A percentile compares a stretch with the other conserved stretches of the same genome.
phyloP scores from a whole-genome alignment of 2,113 vertebrate genomes.

The Hippocampus zosterae region DNA sequence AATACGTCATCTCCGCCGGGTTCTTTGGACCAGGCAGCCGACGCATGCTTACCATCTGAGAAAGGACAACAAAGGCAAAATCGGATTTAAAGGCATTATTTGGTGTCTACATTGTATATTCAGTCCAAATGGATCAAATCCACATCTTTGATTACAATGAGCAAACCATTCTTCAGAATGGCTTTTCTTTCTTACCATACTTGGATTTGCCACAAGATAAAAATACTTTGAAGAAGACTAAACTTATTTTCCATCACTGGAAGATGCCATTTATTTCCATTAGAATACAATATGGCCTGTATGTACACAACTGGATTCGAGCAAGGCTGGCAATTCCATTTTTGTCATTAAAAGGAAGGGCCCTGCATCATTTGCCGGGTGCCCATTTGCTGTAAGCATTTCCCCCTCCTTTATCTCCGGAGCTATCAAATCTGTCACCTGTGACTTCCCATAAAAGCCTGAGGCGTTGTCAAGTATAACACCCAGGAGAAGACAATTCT shows the following conservation, averaged over 20 bases:
- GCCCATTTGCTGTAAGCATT: background rate
- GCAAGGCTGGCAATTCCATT: background rate
- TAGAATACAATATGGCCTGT: background rate
- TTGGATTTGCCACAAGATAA: background rate
- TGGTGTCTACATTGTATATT: background rate
- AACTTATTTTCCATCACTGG: background rate
- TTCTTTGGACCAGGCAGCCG: conserved; percentile 90
- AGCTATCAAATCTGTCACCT: conserved; percentile 38
- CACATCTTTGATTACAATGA: conserved; percentile 12
- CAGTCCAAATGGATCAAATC: background rate
- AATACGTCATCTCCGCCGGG: conserved; percentile 92
- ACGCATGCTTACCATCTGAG: conserved; percentile 93
- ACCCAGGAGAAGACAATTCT: conserved; percentile 19
- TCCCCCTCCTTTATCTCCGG: conserved; percentile 11
- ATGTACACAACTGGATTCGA: background rate
- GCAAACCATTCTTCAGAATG: background rate
- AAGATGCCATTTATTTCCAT: background rate
- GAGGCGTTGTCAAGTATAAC: conserved; percentile 7
- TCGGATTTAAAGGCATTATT: background rate
- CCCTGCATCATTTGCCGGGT: background rate
- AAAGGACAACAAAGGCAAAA: background rate
- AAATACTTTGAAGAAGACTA: background rate
- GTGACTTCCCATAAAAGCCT: conserved; percentile 40
- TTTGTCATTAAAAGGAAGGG: background rate
- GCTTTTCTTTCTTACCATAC: background rate